A percentile compares a stretch with the other conserved stretches of the same genome.
Conservation (phyloP, 2,888 invertebrate species). For the Emmelina monodactyla region DNA sequence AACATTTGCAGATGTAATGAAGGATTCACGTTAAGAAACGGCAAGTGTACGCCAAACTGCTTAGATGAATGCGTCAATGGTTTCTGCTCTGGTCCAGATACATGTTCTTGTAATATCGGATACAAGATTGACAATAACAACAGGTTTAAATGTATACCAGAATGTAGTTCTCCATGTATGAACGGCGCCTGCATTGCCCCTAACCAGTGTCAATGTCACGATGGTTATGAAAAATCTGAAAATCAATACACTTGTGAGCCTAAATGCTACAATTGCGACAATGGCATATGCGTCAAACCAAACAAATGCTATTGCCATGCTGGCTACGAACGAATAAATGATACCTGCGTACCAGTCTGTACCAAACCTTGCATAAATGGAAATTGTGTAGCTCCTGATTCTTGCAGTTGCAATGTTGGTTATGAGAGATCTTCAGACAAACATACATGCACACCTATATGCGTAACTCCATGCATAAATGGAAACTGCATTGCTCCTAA, state of each 20-base stretch:
- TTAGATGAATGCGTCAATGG: constrained; percentile 13
- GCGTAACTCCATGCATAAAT: not conserved
- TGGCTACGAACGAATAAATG: constrained; percentile 18
- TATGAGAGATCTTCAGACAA: constrained; percentile 16
- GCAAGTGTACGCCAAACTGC: constrained; percentile 19
- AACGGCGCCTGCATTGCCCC: constrained; percentile 16
- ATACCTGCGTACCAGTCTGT: constrained; percentile 25
- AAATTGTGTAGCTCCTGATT: constrained; percentile 24
- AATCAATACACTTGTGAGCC: constrained; percentile 13
- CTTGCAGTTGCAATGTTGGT: constrained; percentile 31
- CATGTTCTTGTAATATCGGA: not conserved
- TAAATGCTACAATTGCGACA: constrained; percentile 28
- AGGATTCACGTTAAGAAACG: constrained; percentile 17
- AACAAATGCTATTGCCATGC: constrained; percentile 29
- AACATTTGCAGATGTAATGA: constrained; percentile 18
- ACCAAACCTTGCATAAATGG: constrained; percentile 38
- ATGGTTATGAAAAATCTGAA: constrained; percentile 10
- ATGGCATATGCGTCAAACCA: constrained; percentile 29
- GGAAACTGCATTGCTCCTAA: constrained; percentile 20
- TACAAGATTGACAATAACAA: not conserved
- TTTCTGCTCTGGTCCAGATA: not conserved
- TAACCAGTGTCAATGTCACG: constrained; percentile 14
- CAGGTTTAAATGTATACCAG: constrained; percentile 7
- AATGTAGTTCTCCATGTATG: constrained; percentile 12
- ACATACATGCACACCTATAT: not conserved